phyloP scores from a whole-genome alignment of 2,888 invertebrate species.

The Matsumyia berberina region DNA sequence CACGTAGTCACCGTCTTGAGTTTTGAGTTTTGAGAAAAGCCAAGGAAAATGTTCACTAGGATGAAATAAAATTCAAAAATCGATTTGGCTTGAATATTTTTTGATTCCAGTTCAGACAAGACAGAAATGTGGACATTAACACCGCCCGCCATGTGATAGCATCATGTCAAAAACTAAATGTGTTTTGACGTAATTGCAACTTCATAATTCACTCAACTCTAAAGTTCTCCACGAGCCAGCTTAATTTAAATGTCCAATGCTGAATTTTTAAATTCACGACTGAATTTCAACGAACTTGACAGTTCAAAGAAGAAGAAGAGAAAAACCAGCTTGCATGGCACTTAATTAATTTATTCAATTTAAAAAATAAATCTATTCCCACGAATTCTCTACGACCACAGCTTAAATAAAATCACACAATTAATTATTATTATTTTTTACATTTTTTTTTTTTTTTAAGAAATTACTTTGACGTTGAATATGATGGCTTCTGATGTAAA shows the following conservation, averaged over 20 bases:
- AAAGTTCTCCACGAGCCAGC: too few relatives aligned
- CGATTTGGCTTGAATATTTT: too few relatives aligned
- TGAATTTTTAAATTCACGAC: neutral
- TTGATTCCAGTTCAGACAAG: too few relatives aligned
- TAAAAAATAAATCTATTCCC: conserved; percentile 19
- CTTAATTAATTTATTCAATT: conserved; percentile 59
- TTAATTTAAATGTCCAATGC: neutral
- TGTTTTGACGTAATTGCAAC: too few relatives aligned
- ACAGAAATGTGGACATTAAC: too few relatives aligned
- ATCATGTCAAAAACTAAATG: too few relatives aligned
- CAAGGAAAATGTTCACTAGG: too few relatives aligned
- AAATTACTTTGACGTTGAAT: conserved; percentile 53
- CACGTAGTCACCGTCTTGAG: too few relatives aligned
- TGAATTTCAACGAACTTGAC: conserved; percentile 17
- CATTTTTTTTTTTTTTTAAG: neutral
- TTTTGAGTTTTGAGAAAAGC: too few relatives aligned
- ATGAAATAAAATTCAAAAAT: too few relatives aligned
- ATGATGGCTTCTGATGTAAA: conserved; percentile 36
- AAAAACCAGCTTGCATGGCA: conserved; percentile 1
- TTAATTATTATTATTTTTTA: conserved; percentile 22
- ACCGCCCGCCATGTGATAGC: too few relatives aligned
- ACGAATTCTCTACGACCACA: neutral
- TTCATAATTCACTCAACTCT: too few relatives aligned
- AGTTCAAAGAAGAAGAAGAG: neutral
- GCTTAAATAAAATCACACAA: conserved; percentile 17